Base-by-base conservation (phyloP, 2,113 vertebrate genomes). In the Paedocypris sp. region DNA sequence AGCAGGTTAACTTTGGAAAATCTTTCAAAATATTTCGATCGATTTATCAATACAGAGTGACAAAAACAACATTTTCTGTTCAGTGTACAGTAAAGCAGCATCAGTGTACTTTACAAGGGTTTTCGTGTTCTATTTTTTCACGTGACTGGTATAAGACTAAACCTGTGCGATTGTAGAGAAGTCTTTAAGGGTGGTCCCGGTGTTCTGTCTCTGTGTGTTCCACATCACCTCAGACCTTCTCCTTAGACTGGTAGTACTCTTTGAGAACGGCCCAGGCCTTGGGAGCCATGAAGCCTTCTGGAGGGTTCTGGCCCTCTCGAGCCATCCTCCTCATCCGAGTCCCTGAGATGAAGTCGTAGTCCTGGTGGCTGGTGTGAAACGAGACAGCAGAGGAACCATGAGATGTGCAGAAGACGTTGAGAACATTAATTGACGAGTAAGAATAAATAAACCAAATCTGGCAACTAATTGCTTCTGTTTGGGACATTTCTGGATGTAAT, bases 311-410 rank as follows among this genome's bases (percentile, higher is more conserved):
- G 35, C 92, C 92, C 67, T 97, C 91, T 1, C 90, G 90, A 46
- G 94, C 93, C 83, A 98, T 86, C 75, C 78, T 91, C 31, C 94
- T 90, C 95, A 99, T 97, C 45, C 94, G 90, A 13, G 95, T 99
- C 73, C 95, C 95, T 2, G 95, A 99, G 81, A 99, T 98, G 77
- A 99, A 99, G 12, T 99, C 93, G 54, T 89, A 99, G 76, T 98
- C 93, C 84, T 93, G 88, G 6, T 91, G 89, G 77, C 94, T 98
- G 82, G 52, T n/a, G 50, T 29, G 38, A 62, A 35, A 67, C 6
- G 10, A 18, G 41, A 60, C 11, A 12, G 5, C 5, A 47, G 32
- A 16, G 42, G 16, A 5, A 54, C 46, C 35, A 16, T 22, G 23
- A 53, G 10, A 45, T 26, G 6, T 23, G 57, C 6, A 28, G 31